Evolutionary conservation across 2,888 invertebrate species (phyloP).

Genomic region (Ophioninae sp.): DNA sequence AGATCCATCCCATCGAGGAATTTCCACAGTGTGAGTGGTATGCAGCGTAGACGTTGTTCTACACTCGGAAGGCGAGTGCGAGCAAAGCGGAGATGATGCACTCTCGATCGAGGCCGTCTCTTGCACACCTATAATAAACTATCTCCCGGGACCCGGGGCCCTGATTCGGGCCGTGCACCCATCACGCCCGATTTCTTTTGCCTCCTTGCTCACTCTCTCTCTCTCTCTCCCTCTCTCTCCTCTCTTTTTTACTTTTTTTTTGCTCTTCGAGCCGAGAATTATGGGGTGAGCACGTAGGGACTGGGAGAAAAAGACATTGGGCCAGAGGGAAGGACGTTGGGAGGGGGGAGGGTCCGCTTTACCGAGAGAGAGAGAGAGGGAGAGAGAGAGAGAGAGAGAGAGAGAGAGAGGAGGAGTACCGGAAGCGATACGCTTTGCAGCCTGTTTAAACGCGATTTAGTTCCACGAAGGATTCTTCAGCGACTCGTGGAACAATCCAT

Average conservation of each 20-base stretch:
- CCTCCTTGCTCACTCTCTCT: conserved; percentile 2
- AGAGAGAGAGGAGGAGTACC: conserved; percentile 43
- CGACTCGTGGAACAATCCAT: conserved; percentile 2
- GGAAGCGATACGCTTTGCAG: conserved; percentile 61
- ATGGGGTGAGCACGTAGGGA: conserved; percentile 52
- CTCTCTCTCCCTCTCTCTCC: background rate
- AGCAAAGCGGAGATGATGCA: conserved; percentile 41
- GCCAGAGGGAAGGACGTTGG: conserved; percentile 14
- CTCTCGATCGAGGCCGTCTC: conserved; percentile 49
- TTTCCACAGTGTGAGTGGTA: background rate
- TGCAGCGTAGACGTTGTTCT: conserved; percentile 15
- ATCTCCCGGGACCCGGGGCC: conserved; percentile 56
- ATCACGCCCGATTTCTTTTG: conserved; percentile 55
- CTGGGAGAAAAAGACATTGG: conserved; percentile 18
- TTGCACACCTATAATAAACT: conserved; percentile 60
- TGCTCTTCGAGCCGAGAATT: conserved; percentile 49
- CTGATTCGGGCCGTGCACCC: conserved; percentile 57
- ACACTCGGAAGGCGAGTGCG: conserved; percentile 28
- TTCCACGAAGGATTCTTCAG: conserved; percentile 57
- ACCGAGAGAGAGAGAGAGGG: background rate
- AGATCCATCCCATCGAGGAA: background rate
- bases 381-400: conserved; percentile 15
- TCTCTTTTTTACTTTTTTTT: conserved; percentile 6
- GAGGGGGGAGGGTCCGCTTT: background rate
- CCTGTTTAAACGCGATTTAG: conserved; percentile 62